phyloP scores from a whole-genome alignment of 2,797 vertebrate species.

The Labeo calbasu region DNA sequence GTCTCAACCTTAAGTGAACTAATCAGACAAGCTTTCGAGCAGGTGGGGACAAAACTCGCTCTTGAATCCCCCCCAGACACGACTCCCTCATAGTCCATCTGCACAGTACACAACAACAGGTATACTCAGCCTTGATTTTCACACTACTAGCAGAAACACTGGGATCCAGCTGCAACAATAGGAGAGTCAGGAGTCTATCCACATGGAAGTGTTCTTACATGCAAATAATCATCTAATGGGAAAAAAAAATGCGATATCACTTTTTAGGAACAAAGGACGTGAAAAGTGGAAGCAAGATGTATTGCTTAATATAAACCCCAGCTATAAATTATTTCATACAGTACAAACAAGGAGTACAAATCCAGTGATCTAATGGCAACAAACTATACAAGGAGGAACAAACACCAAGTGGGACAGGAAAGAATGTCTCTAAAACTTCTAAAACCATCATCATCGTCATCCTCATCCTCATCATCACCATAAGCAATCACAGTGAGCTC shows the following conservation, averaged over 20 bases:
- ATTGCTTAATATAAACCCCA: constrained; percentile 14
- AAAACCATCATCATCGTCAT: constrained; percentile 24
- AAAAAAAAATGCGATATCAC: constrained; percentile 25
- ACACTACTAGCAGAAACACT: constrained; percentile 35
- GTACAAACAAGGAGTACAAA: constrained; percentile 17
- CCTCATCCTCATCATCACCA: constrained; percentile 15
- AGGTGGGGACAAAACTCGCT: constrained; percentile 18
- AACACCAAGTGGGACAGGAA: constrained; percentile 34
- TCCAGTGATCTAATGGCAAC: constrained; percentile 34
- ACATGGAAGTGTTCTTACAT: constrained; percentile 43
- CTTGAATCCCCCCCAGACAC: constrained; percentile 25
- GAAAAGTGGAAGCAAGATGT: background rate
- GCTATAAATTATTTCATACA: constrained; percentile 19
- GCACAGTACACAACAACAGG: constrained; percentile 40
- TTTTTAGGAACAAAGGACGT: constrained; percentile 22
- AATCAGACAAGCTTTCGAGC: constrained; percentile 40
- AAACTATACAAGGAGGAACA: constrained; percentile 31
- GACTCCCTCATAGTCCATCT: constrained; percentile 31
- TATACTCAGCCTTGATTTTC: constrained; percentile 30
- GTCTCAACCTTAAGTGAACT: constrained; percentile 82
- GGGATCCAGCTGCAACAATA: constrained; percentile 23
- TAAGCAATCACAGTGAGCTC: constrained; percentile 24
- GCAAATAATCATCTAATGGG: constrained; percentile 22
- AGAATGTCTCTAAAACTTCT: constrained; percentile 43
- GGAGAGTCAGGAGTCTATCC: constrained; percentile 19